Evolutionary conservation across 2,113 vertebrate genomes (phyloP), one percentile per base, ranked within the genome.

Genomic region (Drymodes brunneopygia): DNA sequence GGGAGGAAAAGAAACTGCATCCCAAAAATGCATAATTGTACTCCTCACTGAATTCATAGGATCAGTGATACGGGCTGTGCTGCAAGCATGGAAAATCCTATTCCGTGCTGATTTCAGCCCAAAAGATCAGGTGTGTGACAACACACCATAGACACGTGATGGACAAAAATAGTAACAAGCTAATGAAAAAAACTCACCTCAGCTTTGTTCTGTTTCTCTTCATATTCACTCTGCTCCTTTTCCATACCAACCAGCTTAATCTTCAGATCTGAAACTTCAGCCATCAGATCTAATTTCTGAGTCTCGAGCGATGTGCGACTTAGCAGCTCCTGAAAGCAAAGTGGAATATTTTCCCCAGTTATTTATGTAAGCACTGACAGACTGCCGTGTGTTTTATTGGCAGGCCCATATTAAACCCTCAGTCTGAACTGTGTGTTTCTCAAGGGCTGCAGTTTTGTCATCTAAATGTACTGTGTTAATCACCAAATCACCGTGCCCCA

Each of bases 251-350:
- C 98, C 91, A 99, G 97, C 82, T 99, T 99, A 73, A 99, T 97
- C 97, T 99, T 99, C 97, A 99, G 97, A 93, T 98, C 98, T 87
- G 99, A 99, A 88, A 99, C 98, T 97, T 99, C 99, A 88, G 98
- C 98, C 98, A 99, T 98, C 83, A 99, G 98, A 98, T 98, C 98
- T 28, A 99, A 97, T 96, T 99, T 99, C 97, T 99, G 99, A 50
- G 98, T 99, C 97, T 99, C 99, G 7, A 99, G 98, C 12, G 98
- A 98, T 42, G 99, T 99, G 86, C 99, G 98, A 95, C 99, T 99
- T 88, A 99, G 96, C 91, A 99, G 96, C 97, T 99, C 99, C 99
- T 99, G 97, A 95, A 93, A 97, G 81, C 94, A 91, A 16, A 70
- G 47, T 19, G 92, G 62, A 90, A n/a, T 4, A 24, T 93, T 64